Base-by-base conservation (phyloP, 2,888 invertebrate species). In the Drosophila melanosoma region DNA sequence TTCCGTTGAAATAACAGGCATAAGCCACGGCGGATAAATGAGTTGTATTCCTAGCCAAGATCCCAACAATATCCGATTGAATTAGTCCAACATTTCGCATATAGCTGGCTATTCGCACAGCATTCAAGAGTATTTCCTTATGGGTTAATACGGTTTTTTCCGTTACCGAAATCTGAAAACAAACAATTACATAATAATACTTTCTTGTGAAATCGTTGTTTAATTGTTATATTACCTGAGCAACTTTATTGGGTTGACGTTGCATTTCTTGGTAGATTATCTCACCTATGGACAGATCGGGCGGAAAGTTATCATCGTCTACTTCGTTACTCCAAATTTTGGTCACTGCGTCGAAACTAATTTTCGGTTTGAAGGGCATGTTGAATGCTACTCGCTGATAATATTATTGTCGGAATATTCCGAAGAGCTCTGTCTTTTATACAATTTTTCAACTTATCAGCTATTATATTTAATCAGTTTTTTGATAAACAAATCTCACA, bases 11-110 rank as follows among this genome's bases (percentile, higher is more conserved):
- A 40, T 85, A 74, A 4, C 75, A 74, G 4, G 68, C 87, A 26
- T 81, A 75, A 0, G 79, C 82, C 29, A 86, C 48, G 3, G 89
- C 79, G 1, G 83, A 77, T 6, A 89, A 36, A 33, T 76, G 60
- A 10, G 80, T 79, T 7, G 80, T 74, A 58, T 90, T 89, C 7
- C 72, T 62, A 0, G 81, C 84, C 7, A 86, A 66, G 15, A 88
- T 69, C 10, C 87, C 87, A 26, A 87, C 74, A 32, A 87, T 67
- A 61, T 89, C 87, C 10, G 79, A 69, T 40, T 83, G 80, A 0
- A 59, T 20, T 11, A 87, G 56, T 3, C 78, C 83, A 12, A 65
- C 17, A 6, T 53, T 45, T 3, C 58, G 54, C 42, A 82, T 40
- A 40, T 74, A 67, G 40, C 70, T 71, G 33, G 82, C 82, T 15